Base-by-base conservation (phyloP, 1,140 invertebrate genomes). In the Drosophila repletoides region DNA sequence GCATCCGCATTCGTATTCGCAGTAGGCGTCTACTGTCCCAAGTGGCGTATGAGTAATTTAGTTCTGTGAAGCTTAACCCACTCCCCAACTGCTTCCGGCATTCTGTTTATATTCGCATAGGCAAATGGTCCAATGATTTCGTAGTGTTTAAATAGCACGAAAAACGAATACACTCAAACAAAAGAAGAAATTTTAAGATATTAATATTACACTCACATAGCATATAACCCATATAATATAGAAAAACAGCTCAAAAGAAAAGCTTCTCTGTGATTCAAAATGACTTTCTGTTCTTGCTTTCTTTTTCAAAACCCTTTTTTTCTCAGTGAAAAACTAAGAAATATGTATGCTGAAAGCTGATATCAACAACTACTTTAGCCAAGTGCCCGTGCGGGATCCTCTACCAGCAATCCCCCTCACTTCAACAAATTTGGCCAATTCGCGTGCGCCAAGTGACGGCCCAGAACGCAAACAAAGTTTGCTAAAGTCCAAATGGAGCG, bases 31-130 rank as follows among this genome's bases (percentile, higher is more conserved):
- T 10, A 40, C 36, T 29, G 60, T 61, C 46, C 48, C 70, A 72
- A 7, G 48, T 31, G 80, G 67, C 75, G 75, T 84, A 86, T 86
- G 80, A 86, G 80, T 86, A 80, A 86, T 76, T 65, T 73, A 49
- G 33, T 64, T 53, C 58, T 24, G 10, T 12, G 10, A 34, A 48
- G 33, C 34, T 49, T 33, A 52, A 33, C 49, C 66, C 61, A 40
- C 10, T 2, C 29, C 31, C 22, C 29, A 10, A 40, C 22, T 17
- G 22, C 46, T 74, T 45, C 60, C 55, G 53, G 33, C 55, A 15
- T 59, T 60, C 60, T 67, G 61, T 77, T 77, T 72, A 63, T 41
- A 45, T 52, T 48, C 51, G 48, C 33, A 63, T 49, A 63, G 68
- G 46, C 69, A 60, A 59, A 46, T 36, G 52, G 26, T 19, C 34